Conservation (phyloP, 1,140 invertebrate species). For the Saxidomus purpurata region DNA sequence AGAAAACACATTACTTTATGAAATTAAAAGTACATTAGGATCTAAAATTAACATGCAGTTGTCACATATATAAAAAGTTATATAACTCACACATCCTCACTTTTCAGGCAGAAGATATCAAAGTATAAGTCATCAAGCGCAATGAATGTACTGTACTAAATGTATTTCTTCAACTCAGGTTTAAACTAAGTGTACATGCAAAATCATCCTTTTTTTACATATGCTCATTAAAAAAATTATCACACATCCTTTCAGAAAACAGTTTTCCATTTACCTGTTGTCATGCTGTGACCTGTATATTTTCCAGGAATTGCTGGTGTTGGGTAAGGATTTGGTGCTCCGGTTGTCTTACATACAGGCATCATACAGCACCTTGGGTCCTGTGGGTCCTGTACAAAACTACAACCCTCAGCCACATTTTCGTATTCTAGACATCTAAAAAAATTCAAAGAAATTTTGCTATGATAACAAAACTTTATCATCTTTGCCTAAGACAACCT, state of each 20-base stretch:
- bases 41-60: not conserved
- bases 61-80: not conserved
- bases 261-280: constrained; percentile 28
- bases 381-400: constrained; percentile 66
- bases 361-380: constrained; percentile 72
- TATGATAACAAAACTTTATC: too few relatives aligned
- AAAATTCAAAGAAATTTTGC: not conserved
- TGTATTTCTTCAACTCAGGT: too few relatives aligned
- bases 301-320: constrained; percentile 43
- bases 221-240: too few relatives aligned
- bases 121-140: too few relatives aligned
- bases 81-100: too few relatives aligned
- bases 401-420: constrained; percentile 66
- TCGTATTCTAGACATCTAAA: constrained; percentile 70
- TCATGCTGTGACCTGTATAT: constrained; percentile 47
- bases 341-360: constrained; percentile 62
- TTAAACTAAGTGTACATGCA: too few relatives aligned
- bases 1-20: too few relatives aligned
- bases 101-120: too few relatives aligned
- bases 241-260: too few relatives aligned
- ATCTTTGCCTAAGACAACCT: too few relatives aligned
- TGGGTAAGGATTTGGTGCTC: not conserved
- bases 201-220: too few relatives aligned
- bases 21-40: too few relatives aligned
- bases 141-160: not conserved